Base-by-base conservation (phyloP, 2,113 vertebrate species). In the Polypterus bichir region DNA sequence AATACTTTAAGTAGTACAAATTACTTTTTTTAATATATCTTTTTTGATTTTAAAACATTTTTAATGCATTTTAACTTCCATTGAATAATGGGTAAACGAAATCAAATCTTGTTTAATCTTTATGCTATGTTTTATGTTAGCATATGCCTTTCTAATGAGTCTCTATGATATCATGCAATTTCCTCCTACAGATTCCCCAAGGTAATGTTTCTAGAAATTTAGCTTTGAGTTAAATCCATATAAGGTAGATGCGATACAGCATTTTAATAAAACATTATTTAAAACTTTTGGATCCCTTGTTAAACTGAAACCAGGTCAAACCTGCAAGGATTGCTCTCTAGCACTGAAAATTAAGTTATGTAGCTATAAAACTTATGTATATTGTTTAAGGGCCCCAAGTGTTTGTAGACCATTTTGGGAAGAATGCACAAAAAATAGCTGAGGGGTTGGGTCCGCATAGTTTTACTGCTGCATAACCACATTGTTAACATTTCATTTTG, bases 241-340 rank as follows among this genome's bases (percentile, higher is more conserved):
- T 66, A 65, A 59, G 62, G 59, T 61, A 6, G 60, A 63, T 54
- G 57, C 63, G 59, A 68, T 65, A 55, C n/a, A 58, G 60, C 54
- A 57, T 64, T 69, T 69, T 71, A 70, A 70, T 72, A 69, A 73
- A 75, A 64, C 65, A 59, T 66, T 3, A 65, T 72, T 73, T 66
- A 61, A 68, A 72, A 59, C 27, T 9, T 59, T 46, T 59, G 67
- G 58, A 63, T 67, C 62, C 66, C 54, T 7, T 45, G 62, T 72
- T 68, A 53, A 65, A 60, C 46, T 68, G 70, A 71, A 69, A 58
- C 60, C 7, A 62, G 46, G 66, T 68, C 66, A 65, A 48, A 6
- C 57, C 53, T 55, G 66, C 61, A 62, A 57, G 57, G 57, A 8
- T 46, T 9, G 56, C 62, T 61, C 54, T 54, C 5, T 47, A 51